Evolutionary conservation across 2,113 vertebrate species (phyloP).

Genomic region (Cyprinodon variegatus): DNA sequence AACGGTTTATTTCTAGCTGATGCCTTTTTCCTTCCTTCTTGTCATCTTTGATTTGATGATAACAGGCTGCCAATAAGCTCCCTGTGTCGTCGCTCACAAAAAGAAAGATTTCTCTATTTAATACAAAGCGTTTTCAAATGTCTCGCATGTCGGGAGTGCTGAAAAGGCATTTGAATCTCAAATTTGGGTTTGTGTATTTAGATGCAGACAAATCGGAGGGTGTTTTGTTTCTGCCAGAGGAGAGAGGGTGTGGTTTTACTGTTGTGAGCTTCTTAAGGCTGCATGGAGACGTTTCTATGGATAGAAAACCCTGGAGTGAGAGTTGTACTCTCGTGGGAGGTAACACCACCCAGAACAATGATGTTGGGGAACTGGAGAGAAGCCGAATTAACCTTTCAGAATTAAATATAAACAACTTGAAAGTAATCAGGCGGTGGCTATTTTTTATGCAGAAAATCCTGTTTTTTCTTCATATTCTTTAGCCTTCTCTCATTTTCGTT

Average conservation of each 20-base stretch:
- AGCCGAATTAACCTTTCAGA: constrained; percentile 16
- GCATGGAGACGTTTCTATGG: constrained; percentile 34
- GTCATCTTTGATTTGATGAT: constrained; percentile 74
- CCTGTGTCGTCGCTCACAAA: constrained; percentile 49
- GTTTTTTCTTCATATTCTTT: not conserved
- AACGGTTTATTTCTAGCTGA: constrained; percentile 67
- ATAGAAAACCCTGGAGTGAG: constrained; percentile 27
- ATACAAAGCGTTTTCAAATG: constrained; percentile 65
- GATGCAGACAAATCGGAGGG: constrained; percentile 62
- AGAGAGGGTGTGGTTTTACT: constrained; percentile 36
- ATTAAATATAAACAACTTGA: constrained; percentile 8
- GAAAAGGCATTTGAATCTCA: constrained; percentile 69
- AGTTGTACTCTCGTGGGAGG: constrained; percentile 33
- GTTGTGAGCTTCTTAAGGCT: constrained; percentile 24
- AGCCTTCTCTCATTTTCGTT: constrained; percentile 41
- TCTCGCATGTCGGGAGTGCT: constrained; percentile 55
- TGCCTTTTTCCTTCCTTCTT: constrained; percentile 62
- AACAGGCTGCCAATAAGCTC: constrained; percentile 61
- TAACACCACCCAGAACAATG: constrained; percentile 33
- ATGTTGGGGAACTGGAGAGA: not conserved
- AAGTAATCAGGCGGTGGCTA: constrained; percentile 5
- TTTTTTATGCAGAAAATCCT: not conserved
- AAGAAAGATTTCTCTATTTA: constrained; percentile 39
- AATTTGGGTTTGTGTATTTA: constrained; percentile 69
- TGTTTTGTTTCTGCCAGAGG: constrained; percentile 32